These are phyloP conservation scores for Heliconius hortense DNA, from an alignment of 2,888 invertebrate genomes.

Conservation along the genomic window DNA sequence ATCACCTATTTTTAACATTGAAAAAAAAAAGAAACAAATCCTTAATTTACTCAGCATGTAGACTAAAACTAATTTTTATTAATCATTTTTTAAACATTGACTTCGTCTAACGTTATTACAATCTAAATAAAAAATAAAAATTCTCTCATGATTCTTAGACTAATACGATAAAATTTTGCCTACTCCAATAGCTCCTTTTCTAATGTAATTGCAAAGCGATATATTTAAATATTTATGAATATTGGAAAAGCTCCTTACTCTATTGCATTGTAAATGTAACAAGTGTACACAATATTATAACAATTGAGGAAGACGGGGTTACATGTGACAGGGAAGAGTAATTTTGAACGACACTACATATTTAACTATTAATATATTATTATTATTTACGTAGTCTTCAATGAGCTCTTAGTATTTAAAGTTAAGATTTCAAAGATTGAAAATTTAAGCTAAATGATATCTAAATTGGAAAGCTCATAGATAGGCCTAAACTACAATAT, in stretches of 20 bases:
- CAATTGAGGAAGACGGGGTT: conserved; percentile 68
- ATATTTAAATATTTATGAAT: conserved; percentile 24
- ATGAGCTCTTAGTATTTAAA: conserved; percentile 6
- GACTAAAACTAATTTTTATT: conserved; percentile 20
- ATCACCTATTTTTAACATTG: not conserved
- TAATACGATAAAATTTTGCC: not conserved
- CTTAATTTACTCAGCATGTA: conserved; percentile 26
- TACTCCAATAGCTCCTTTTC: conserved; percentile 10
- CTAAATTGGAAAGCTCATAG: conserved; percentile 30
- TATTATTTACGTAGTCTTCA: conserved; percentile 4
- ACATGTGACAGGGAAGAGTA: conserved; percentile 42
- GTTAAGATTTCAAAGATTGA: conserved; percentile 18
- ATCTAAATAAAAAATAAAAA: conserved; percentile 29
- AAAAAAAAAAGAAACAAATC: not conserved
- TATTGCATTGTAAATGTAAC: conserved; percentile 52
- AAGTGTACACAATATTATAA: conserved; percentile 63
- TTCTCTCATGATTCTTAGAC: conserved; percentile 32
- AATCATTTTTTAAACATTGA: conserved; percentile 19
- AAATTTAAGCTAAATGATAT: conserved; percentile 20
- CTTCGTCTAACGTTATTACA: conserved; percentile 11
- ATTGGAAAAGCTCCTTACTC: conserved; percentile 33
- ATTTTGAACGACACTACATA: conserved; percentile 22
- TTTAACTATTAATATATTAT: not conserved
- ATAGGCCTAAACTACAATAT: conserved; percentile 24
- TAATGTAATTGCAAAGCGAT: not conserved